Base-by-base conservation (phyloP, 2,888 invertebrate species). In the Calliphora vomitoria region DNA sequence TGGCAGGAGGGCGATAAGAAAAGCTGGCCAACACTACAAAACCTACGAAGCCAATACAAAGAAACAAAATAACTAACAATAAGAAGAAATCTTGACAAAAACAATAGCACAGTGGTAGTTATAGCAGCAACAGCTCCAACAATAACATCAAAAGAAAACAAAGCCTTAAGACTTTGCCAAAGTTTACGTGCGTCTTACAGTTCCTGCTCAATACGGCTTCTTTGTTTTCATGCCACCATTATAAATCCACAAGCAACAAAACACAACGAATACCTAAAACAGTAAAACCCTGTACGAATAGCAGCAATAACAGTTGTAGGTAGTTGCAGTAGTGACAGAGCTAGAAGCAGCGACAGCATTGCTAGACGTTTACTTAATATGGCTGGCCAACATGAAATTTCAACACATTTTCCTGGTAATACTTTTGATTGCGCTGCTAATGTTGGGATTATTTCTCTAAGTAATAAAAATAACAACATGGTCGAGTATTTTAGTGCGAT, bases 391-490 rank as follows among this genome's bases (percentile, higher is more conserved):
- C 74, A 76, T 47, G 25, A 85, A 50, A 79, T 84, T 88, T 84
- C 58, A 86, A 72, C 81, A 88, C 83, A 86, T 84, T 88, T 86
- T 83, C 69, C 80, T 79, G 68, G 44, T 88, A 83, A 87, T 88
- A 83, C 88, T 83, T 88, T 83, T 88, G 88, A 88, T 88, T 88
- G 88, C 81, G 75, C 76, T 87, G 88, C 87, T 88, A 88, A 88
- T 88, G 85, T 87, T 81, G 80, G 85, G 88, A 88, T 88, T 88
- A 88, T 82, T 87, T 83, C 84, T 74, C 69, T 80, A 82, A 88
- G 85, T 87, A 85, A 83, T 88, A 82, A 88, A 85, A 88, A 87
- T 85, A 88, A 85, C 82, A 88, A 87, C 80, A 81, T 72, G 80
- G 78, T 72, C 72, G 72, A 79, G 82, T 80, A 82, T 82, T 82